Evolutionary conservation across 2,113 vertebrate species (phyloP).

Genomic region (Macrotus californicus): DNA sequence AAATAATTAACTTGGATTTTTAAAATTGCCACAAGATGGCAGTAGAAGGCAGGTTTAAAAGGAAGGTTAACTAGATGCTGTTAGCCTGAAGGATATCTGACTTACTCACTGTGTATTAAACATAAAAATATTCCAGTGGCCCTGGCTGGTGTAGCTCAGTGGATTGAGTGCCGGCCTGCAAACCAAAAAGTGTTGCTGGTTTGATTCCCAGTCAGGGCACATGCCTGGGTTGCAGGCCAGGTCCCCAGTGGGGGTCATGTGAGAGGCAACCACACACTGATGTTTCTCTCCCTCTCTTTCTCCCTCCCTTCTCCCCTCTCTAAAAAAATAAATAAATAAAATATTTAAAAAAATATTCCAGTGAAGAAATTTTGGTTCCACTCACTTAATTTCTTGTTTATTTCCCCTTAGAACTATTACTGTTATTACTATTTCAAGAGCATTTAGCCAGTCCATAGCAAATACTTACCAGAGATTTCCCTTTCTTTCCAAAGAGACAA

Average conservation of each 20-base stretch:
- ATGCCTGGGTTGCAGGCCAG: too few relatives aligned
- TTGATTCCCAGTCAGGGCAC: too few relatives aligned
- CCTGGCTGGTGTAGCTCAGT: too few relatives aligned
- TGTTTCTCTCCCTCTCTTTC: too few relatives aligned
- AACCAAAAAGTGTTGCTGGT: too few relatives aligned
- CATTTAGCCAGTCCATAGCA: background rate
- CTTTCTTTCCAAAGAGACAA: conserved; percentile 22
- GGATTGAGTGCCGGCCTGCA: too few relatives aligned
- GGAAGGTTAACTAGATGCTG: background rate
- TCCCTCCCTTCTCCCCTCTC: too few relatives aligned
- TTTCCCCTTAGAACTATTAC: background rate
- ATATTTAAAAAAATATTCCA: conserved; percentile 1
- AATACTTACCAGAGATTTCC: conserved; percentile 11
- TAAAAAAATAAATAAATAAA: too few relatives aligned
- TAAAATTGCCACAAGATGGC: conserved; percentile 65
- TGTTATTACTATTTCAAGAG: background rate
- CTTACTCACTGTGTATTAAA: background rate
- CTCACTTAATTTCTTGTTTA: background rate
- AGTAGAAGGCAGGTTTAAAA: conserved; percentile 59
- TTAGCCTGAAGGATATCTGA: background rate
- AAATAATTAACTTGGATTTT: conserved; percentile 32
- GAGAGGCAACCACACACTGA: too few relatives aligned
- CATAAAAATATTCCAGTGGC: background rate
- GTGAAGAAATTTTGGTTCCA: conserved; percentile 1
- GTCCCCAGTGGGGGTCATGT: too few relatives aligned